phyloP scores from a whole-genome alignment of 92 coral and sea anemone species.

The Plumapathes pennacea region DNA sequence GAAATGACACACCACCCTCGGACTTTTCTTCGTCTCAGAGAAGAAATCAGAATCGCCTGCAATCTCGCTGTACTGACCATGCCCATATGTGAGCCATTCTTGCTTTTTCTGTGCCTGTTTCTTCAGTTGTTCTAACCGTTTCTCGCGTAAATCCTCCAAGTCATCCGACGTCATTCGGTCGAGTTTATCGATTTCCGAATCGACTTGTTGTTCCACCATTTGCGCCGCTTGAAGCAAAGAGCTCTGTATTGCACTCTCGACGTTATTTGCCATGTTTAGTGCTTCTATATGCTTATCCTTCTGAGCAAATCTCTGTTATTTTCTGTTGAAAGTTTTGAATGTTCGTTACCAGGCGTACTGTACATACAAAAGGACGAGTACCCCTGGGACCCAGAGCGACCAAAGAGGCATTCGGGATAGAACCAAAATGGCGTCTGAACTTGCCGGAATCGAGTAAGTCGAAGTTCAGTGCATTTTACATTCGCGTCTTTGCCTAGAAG shows the following conservation, averaged over 20 bases:
- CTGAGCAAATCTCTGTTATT: background rate
- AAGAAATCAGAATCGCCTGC: constrained; percentile 93
- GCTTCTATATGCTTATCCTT: background rate
- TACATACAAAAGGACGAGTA: constrained; percentile 10
- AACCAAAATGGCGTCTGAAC: constrained; percentile 70
- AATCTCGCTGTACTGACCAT: constrained; percentile 87
- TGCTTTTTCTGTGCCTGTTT: constrained; percentile 80
- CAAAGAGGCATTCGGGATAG: constrained; percentile 35
- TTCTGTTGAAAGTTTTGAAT: constrained; percentile 29
- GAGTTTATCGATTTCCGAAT: constrained; percentile 85
- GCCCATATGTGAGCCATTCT: constrained; percentile 94
- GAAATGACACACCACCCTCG: constrained; percentile 89
- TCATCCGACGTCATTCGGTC: constrained; percentile 91
- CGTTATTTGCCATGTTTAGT: constrained; percentile 35
- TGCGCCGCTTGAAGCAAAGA: constrained; percentile 87
- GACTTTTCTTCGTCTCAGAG: constrained; percentile 85
- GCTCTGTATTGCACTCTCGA: constrained; percentile 75
- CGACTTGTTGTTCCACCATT: constrained; percentile 89
- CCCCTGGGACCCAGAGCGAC: constrained; percentile 36
- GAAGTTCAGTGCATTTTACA: too few species aligned
- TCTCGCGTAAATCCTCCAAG: constrained; percentile 90
- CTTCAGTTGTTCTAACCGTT: constrained; percentile 87
- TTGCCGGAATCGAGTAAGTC: too few species aligned
- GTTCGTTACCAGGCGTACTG: constrained; percentile 70
- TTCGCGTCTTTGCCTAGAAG: too few species aligned